Evolutionary conservation across 2,113 vertebrate species (phyloP).

Genomic region (Salvator merianae): DNA sequence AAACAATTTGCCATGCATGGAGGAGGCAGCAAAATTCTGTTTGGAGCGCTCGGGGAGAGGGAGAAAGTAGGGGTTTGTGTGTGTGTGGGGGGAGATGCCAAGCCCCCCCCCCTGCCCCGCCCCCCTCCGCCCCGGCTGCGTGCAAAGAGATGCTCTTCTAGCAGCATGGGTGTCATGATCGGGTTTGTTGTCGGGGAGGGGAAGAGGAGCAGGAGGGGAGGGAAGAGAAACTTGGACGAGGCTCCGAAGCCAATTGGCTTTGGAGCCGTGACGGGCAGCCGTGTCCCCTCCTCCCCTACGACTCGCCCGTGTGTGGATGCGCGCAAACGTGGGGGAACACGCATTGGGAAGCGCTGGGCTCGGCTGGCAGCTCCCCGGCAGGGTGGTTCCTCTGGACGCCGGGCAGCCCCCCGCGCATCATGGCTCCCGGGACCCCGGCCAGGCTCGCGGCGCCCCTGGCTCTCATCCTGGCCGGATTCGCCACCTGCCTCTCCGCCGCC

Average conservation of each 20-base stretch:
- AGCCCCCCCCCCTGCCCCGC: neutral
- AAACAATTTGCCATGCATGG: neutral
- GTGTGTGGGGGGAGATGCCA: neutral
- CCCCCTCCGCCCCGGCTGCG: neutral
- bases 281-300: conserved; percentile 37
- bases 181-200: rapidly evolving
- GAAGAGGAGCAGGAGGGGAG: neutral
- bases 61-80: neutral
- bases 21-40: too few species aligned
- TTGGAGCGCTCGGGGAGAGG: too few species aligned
- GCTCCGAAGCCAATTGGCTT: conserved; percentile 67
- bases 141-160: neutral
- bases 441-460: conserved; percentile 60
- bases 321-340: conserved; percentile 66
- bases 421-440: conserved; percentile 64
- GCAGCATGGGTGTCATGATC: neutral
- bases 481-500: conserved; percentile 65
- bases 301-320: conserved; percentile 40
- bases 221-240: conserved; percentile 49
- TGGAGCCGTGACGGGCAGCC: conserved; percentile 56
- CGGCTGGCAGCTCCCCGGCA: conserved; percentile 42
- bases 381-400: conserved; percentile 44
- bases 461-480: conserved; percentile 59
- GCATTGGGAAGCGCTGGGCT: conserved; percentile 44
- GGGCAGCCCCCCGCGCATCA: conserved; percentile 41